A percentile compares a stretch with the other conserved stretches of the same genome.
phyloP scores from a whole-genome alignment of 2,113 vertebrate species.

The Rhinichthys klamathensis region DNA sequence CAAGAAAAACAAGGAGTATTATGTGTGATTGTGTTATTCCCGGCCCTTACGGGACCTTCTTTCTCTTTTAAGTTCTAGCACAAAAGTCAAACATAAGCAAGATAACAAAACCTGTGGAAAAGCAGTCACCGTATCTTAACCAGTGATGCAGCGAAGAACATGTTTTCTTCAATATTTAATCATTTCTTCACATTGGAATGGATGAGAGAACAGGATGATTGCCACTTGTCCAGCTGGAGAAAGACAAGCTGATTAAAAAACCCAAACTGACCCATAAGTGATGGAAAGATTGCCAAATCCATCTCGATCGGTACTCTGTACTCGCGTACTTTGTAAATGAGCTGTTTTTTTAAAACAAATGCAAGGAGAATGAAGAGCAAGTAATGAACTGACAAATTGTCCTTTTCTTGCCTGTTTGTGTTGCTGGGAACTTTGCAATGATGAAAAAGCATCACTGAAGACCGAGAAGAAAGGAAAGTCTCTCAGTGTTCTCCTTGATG shows the following conservation, averaged over 20 bases:
- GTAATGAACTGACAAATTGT: neutral
- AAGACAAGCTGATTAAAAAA: slow-evolving; percentile 53
- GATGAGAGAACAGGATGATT: slow-evolving; percentile 58
- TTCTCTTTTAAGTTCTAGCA: slow-evolving; percentile 60
- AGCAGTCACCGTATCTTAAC: slow-evolving; percentile 82
- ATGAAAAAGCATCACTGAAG: neutral
- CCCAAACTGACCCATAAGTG: slow-evolving; percentile 59
- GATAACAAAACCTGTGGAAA: slow-evolving; percentile 75
- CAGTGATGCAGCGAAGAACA: slow-evolving; percentile 72
- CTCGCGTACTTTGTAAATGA: slow-evolving; percentile 70
- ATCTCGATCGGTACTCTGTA: slow-evolving; percentile 48
- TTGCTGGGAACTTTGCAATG: neutral
- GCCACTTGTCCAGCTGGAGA: slow-evolving; percentile 70
- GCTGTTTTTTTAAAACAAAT: slow-evolving; percentile 69
- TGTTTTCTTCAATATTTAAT: slow-evolving; percentile 66
- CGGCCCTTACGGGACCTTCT: slow-evolving; percentile 49
- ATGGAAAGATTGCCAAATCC: slow-evolving; percentile 65
- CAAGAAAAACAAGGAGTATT: slow-evolving; percentile 99
- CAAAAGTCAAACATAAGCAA: slow-evolving; percentile 80
- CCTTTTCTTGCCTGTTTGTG: neutral
- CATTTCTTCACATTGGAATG: slow-evolving; percentile 77
- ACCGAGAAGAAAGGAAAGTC: neutral
- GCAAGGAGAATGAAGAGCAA: slow-evolving; percentile 41
- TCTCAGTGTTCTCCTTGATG: neutral
- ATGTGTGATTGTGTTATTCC: slow-evolving; percentile 86